Evolutionary conservation across 1,140 invertebrate species (phyloP).

Genomic region (Diorhabda carinulata): DNA sequence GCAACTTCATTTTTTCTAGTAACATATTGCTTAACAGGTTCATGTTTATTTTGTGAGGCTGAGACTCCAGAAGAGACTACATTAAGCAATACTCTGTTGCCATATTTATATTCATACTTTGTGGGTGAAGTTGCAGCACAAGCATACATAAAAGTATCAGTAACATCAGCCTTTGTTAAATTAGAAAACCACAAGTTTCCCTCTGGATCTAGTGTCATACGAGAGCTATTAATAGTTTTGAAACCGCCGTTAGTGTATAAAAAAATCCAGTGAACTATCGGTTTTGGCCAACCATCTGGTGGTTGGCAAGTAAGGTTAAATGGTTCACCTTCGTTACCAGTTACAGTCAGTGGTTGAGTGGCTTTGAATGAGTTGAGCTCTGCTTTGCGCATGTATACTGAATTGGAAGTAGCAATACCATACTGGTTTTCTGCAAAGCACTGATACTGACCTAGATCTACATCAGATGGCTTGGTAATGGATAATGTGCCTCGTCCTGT

Average conservation of each 20-base stretch:
- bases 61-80: conserved; percentile 74
- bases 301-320: conserved; percentile 83
- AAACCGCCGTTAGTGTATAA: conserved; percentile 73
- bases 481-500: conserved; percentile 87
- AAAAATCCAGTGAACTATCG: conserved; percentile 89
- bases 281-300: conserved; percentile 91
- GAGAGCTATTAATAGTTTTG: conserved; percentile 85
- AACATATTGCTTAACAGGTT: conserved; percentile 76
- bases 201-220: conserved; percentile 91
- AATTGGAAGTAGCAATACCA: conserved; percentile 91
- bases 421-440: conserved; percentile 95
- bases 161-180: conserved; percentile 79
- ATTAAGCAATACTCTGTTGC: conserved; percentile 74
- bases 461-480: conserved; percentile 80
- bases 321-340: conserved; percentile 80
- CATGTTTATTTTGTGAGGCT: conserved; percentile 70
- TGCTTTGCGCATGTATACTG: conserved; percentile 91
- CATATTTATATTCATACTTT: conserved; percentile 86
- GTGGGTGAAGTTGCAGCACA: conserved; percentile 85
- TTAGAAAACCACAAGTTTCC: conserved; percentile 93
- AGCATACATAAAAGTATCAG: conserved; percentile 78
- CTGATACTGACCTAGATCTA: conserved; percentile 94
- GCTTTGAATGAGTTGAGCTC: conserved; percentile 90
- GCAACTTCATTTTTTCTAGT: conserved; percentile 82
- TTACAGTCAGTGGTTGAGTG: conserved; percentile 54